Evolutionary conservation across 1,140 invertebrate species (phyloP).

Genomic region (Halyomorpha halys): DNA sequence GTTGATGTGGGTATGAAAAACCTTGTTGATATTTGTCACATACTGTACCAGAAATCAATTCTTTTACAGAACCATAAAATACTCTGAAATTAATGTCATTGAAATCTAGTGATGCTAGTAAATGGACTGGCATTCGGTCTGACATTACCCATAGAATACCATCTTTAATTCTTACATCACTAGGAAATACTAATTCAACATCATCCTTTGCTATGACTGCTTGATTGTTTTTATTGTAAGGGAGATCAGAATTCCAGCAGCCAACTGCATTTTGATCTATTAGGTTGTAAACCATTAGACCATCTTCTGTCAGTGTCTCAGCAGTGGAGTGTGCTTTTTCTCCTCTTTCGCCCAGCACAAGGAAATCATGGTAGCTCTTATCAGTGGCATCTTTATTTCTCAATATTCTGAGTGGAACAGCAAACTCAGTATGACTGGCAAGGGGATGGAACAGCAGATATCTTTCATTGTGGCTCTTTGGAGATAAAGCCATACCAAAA

Average conservation of each 20-base stretch:
- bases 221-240: conserved; percentile 38
- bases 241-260: conserved; percentile 60
- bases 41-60: conserved; percentile 54
- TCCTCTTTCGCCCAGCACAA: conserved; percentile 49
- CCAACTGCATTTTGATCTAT: conserved; percentile 69
- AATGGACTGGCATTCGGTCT: conserved; percentile 66
- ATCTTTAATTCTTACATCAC: conserved; percentile 59
- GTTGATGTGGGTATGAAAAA: too few relatives aligned
- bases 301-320: conserved; percentile 57
- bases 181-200: conserved; percentile 60
- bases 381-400: conserved; percentile 44
- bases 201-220: conserved; percentile 62
- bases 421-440: conserved; percentile 62
- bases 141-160: conserved; percentile 60
- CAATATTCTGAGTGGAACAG: conserved; percentile 60
- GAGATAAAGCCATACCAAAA: conserved; percentile 61
- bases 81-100: conserved; percentile 69
- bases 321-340: conserved; percentile 56
- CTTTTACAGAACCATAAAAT: conserved; percentile 50
- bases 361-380: conserved; percentile 52
- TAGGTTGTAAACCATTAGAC: conserved; percentile 62
- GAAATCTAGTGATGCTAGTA: conserved; percentile 57
- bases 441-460: conserved; percentile 66
- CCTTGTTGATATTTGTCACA: conserved; percentile 42
- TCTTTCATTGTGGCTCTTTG: conserved; percentile 50